phyloP scores from a whole-genome alignment of 2,888 invertebrate genomes.

The Andrena fulva region DNA sequence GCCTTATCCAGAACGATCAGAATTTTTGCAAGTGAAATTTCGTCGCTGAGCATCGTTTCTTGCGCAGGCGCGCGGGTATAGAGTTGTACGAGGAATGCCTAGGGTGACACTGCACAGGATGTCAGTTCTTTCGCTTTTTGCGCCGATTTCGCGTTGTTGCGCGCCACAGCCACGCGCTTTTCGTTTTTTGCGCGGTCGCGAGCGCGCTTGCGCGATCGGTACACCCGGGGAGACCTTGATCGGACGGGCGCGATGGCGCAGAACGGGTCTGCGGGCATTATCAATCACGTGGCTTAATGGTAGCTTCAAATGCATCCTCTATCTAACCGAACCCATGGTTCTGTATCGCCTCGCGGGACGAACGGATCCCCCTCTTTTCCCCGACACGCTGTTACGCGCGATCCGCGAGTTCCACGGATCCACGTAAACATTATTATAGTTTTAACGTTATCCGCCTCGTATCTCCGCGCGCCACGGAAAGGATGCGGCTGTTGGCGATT shows the following conservation, averaged over 20 bases:
- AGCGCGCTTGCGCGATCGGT: conserved; percentile 72
- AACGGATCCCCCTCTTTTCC: conserved; percentile 42
- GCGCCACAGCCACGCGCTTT: conserved; percentile 58
- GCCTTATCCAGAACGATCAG: neutral
- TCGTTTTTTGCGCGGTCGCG: conserved; percentile 74
- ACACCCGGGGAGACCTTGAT: conserved; percentile 74
- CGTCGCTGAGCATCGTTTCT: conserved; percentile 20
- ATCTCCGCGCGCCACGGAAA: neutral
- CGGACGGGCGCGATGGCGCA: conserved; percentile 75
- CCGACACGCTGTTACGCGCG: conserved; percentile 16
- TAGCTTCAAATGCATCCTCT: conserved; percentile 78
- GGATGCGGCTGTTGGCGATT: conserved; percentile 11
- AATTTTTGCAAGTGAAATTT: conserved; percentile 5
- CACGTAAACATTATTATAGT: conserved; percentile 47
- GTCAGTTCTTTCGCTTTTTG: conserved; percentile 66
- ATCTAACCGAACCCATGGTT: conserved; percentile 67
- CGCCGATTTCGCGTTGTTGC: conserved; percentile 66
- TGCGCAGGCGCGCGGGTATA: neutral
- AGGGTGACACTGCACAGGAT: conserved; percentile 68
- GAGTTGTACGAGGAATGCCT: conserved; percentile 58
- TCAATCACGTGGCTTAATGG: conserved; percentile 80
- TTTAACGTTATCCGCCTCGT: conserved; percentile 25
- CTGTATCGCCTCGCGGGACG: conserved; percentile 53
- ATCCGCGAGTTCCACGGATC: conserved; percentile 21
- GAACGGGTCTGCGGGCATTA: conserved; percentile 80